phyloP scores from a whole-genome alignment of 2,797 vertebrate species.

The Sebastes itinus region DNA sequence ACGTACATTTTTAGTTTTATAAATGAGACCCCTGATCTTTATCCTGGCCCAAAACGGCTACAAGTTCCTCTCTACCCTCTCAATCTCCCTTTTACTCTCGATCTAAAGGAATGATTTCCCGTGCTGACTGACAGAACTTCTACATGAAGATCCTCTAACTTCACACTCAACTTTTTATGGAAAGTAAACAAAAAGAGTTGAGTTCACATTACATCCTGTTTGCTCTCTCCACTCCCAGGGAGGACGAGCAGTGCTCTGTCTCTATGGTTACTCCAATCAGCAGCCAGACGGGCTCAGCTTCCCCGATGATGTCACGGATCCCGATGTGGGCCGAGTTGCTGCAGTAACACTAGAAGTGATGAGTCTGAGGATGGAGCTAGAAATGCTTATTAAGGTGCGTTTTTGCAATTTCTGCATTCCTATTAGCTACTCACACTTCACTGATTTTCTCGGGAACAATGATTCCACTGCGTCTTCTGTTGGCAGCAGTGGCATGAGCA shows the following conservation, averaged over 20 bases:
- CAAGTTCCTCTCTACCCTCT: no score
- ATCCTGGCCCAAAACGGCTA: no score
- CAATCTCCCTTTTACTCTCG: not conserved
- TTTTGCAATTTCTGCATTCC: not conserved
- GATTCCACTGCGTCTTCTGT: not conserved
- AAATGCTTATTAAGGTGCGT: slow-evolving; percentile 85
- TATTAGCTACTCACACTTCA: not conserved
- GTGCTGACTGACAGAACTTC: not conserved
- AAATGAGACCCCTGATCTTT: no score
- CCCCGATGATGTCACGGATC: slow-evolving; percentile 84
- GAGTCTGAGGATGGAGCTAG: slow-evolving; percentile 87
- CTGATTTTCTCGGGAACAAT: not conserved
- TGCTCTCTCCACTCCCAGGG: slow-evolving; percentile 75
- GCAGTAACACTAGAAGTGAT: slow-evolving; percentile 89
- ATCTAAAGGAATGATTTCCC: not conserved
- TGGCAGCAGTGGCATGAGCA: not conserved
- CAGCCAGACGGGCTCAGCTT: slow-evolving; percentile 90
- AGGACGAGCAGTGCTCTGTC: slow-evolving; percentile 87
- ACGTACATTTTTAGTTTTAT: no score
- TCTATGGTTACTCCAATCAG: slow-evolving; percentile 91
- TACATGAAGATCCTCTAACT: not conserved
- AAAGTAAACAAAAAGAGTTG: not conserved
- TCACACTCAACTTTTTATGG: not conserved
- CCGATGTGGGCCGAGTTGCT: slow-evolving; percentile 84
- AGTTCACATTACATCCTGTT: not conserved